These are phyloP conservation scores for Pseudorhiza aurosa DNA, from an alignment of 30 jellyfish, hydroid and myxozoan species.

Conservation along the genomic window DNA sequence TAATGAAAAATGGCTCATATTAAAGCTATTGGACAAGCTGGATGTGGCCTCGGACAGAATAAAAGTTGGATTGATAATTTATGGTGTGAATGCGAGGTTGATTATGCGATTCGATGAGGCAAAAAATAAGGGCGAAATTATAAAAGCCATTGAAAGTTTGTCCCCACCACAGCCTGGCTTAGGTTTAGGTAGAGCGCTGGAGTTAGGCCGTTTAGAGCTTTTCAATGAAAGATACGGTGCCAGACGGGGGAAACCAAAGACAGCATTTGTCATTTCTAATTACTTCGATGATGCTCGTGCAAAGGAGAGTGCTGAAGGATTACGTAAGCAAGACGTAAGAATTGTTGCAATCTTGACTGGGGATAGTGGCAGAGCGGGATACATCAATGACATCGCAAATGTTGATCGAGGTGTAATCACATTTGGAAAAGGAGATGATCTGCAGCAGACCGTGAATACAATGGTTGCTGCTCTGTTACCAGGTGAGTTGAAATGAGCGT, in stretches of 20 bases:
- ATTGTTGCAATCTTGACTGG: background rate
- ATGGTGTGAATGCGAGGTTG: background rate
- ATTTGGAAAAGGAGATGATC: background rate
- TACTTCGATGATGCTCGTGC: background rate
- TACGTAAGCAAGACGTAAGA: background rate
- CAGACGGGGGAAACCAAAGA: constrained; percentile 22
- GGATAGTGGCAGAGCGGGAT: background rate
- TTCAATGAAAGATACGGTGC: constrained; percentile 16
- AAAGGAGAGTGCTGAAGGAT: background rate
- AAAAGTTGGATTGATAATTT: background rate
- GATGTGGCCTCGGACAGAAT: constrained; percentile 3
- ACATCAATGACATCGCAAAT: background rate
- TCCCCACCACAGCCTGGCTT: background rate
- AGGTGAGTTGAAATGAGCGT: constrained; percentile 1
- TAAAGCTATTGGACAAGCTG: background rate
- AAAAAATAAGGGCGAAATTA: background rate
- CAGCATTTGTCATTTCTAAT: background rate
- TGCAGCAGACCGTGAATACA: background rate
- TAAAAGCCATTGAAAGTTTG: background rate
- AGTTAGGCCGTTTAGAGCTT: background rate
- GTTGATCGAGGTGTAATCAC: background rate
- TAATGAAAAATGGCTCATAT: background rate
- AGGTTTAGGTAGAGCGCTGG: background rate
- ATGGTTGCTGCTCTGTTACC: background rate
- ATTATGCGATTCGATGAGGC: background rate